phyloP scores from a whole-genome alignment of 2,888 invertebrate species.

The Chymomyza amoena region DNA sequence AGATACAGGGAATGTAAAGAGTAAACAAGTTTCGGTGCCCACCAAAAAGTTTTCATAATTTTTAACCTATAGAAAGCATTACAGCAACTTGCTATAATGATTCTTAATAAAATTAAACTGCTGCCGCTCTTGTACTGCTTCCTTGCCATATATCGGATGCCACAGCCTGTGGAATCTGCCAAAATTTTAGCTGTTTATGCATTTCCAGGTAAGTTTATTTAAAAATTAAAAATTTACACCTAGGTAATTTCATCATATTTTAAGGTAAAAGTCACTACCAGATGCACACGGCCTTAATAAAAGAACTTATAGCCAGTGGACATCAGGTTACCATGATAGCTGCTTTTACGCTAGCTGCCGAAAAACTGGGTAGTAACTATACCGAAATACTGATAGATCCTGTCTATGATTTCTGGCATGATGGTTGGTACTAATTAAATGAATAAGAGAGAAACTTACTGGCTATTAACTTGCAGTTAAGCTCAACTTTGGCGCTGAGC shows the following conservation, averaged over 20 bases:
- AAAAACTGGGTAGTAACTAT: constrained; percentile 71
- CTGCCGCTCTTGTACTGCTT: constrained; percentile 19
- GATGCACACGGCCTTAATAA: constrained; percentile 78
- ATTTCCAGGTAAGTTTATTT: constrained; percentile 67
- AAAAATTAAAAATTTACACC: neutral
- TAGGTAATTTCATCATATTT: neutral
- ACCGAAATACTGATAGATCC: constrained; percentile 77
- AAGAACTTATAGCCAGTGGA: constrained; percentile 77
- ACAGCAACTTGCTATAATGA: neutral
- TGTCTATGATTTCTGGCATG: constrained; percentile 74
- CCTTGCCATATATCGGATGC: constrained; percentile 16
- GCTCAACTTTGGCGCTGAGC: constrained; percentile 60
- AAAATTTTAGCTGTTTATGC: constrained; percentile 79
- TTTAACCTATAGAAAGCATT: neutral
- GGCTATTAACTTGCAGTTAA: constrained; percentile 58
- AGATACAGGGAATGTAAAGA: no score
- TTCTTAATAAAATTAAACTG: constrained; percentile 20
- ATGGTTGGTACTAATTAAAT: constrained; percentile 47
- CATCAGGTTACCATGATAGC: constrained; percentile 75
- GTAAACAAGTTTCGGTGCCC: no score
- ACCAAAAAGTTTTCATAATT: neutral
- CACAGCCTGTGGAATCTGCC: constrained; percentile 46
- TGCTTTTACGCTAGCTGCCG: constrained; percentile 58
- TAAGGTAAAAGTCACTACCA: constrained; percentile 79
- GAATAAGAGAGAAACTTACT: neutral